Evolutionary conservation across 2,797 vertebrate genomes (phyloP).

Genomic region (Lutra lutra): DNA sequence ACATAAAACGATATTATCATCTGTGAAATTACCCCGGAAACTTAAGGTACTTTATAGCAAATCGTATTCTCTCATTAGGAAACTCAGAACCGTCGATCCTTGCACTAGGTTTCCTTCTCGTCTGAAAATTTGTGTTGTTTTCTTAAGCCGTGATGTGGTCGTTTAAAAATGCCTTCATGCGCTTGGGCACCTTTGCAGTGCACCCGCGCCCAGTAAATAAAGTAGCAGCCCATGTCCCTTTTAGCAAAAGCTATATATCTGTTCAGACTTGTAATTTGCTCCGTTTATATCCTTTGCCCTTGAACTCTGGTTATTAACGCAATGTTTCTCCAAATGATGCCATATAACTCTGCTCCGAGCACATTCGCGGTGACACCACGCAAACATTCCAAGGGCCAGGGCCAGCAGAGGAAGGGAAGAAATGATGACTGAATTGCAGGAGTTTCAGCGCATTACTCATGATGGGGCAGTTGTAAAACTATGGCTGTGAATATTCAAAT

Average conservation of each 20-base stretch:
- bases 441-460: slow-evolving; percentile 80
- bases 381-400: slow-evolving; percentile 85
- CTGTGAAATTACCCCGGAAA: slow-evolving; percentile 83
- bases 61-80: slow-evolving; percentile 57
- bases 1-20: slow-evolving; percentile 85
- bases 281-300: slow-evolving; percentile 92
- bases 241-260: slow-evolving; percentile 92
- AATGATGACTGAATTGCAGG: slow-evolving; percentile 75
- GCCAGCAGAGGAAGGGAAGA: slow-evolving; percentile 68
- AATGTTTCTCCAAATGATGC: slow-evolving; percentile 92
- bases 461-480: slow-evolving; percentile 70
- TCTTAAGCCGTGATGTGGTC: slow-evolving; percentile 62
- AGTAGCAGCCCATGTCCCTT: slow-evolving; percentile 88
- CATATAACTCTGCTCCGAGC: slow-evolving; percentile 89
- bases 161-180: slow-evolving; percentile 81
- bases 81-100: slow-evolving; percentile 47
- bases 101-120: not conserved
- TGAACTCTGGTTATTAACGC: slow-evolving; percentile 93
- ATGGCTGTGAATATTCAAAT: slow-evolving; percentile 65
- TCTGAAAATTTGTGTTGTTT: slow-evolving; percentile 74
- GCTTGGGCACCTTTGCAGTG: slow-evolving; percentile 82
- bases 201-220: slow-evolving; percentile 89
- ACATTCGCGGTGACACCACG: slow-evolving; percentile 86
- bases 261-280: slow-evolving; percentile 91
- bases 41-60: slow-evolving; percentile 65